Conservation (phyloP, 37 sponge, comb jelly and placozoan genomes). For the Geodia barretti region DNA sequence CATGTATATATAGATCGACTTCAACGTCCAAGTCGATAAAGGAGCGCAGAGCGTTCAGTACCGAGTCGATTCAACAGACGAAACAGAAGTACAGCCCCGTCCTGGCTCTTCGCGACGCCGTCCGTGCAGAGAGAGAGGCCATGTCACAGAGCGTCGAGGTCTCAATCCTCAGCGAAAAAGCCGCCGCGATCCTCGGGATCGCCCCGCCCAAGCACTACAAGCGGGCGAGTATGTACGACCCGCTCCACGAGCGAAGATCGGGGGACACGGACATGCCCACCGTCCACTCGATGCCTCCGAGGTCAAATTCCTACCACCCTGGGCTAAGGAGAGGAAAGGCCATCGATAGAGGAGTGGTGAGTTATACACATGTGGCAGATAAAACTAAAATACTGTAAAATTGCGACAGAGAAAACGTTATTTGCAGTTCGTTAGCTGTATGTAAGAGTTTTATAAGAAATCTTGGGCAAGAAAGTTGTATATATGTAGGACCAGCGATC, state of each 20-base stretch:
- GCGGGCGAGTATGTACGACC: not conserved
- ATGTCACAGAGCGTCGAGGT: not conserved
- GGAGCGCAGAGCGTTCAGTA: not conserved
- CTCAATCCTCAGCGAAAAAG: not conserved
- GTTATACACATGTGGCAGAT: too few species aligned
- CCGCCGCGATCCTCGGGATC: not conserved
- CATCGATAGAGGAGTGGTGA: not conserved
- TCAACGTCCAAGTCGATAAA: not conserved
- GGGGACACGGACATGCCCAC: not conserved
- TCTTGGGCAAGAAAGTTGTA: too few species aligned
- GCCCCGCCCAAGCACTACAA: not conserved
- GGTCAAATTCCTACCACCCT: not conserved
- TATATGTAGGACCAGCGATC: too few species aligned
- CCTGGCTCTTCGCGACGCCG: not conserved
- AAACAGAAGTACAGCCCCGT: not conserved
- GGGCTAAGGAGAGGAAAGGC: not conserved
- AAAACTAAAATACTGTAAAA: too few species aligned
- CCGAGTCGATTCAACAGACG: not conserved
- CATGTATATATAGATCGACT: not conserved
- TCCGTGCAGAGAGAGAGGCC: not conserved
- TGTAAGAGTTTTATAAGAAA: too few species aligned
- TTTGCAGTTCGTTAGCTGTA: too few species aligned
- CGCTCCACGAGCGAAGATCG: not conserved
- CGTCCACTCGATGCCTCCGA: not conserved
- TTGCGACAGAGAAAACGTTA: too few species aligned